These are phyloP conservation scores for Gymnoscopelus braueri DNA, from an alignment of 2,797 vertebrate species.

Conservation along the genomic window DNA sequence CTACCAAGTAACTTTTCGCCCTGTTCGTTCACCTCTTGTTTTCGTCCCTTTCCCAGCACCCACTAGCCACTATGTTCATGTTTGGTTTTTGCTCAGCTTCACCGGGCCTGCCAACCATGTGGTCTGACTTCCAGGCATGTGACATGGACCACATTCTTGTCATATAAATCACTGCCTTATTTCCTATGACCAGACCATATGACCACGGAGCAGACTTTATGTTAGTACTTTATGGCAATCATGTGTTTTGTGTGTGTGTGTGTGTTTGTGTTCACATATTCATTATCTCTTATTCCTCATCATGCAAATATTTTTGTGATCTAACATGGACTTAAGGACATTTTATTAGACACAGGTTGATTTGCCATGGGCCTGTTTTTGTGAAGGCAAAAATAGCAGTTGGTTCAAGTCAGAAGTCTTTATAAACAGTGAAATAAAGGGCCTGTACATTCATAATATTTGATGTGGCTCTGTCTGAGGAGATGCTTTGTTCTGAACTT, in stretches of 20 bases:
- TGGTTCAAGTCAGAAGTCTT: too few species aligned
- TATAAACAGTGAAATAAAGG: too few species aligned
- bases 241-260: conserved; percentile 5
- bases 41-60: neutral
- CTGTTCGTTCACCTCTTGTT: neutral
- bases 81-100: neutral
- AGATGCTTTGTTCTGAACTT: too few species aligned
- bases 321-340: too few species aligned
- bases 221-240: neutral
- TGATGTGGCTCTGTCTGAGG: too few species aligned
- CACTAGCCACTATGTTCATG: neutral
- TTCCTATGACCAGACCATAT: conserved; percentile 2
- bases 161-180: conserved; percentile 3
- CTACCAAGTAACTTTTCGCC: neutral
- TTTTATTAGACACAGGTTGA: too few species aligned
- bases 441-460: too few species aligned
- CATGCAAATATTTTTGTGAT: too few species aligned
- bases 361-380: too few species aligned
- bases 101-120: neutral
- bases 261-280: neutral
- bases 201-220: neutral
- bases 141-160: conserved; percentile 25
- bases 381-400: too few species aligned
- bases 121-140: neutral
- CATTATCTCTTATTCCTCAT: too few species aligned